Evolutionary conservation across 2,888 invertebrate genomes (phyloP), one percentile per base, ranked within the genome.

Genomic region (Automeris io): DNA sequence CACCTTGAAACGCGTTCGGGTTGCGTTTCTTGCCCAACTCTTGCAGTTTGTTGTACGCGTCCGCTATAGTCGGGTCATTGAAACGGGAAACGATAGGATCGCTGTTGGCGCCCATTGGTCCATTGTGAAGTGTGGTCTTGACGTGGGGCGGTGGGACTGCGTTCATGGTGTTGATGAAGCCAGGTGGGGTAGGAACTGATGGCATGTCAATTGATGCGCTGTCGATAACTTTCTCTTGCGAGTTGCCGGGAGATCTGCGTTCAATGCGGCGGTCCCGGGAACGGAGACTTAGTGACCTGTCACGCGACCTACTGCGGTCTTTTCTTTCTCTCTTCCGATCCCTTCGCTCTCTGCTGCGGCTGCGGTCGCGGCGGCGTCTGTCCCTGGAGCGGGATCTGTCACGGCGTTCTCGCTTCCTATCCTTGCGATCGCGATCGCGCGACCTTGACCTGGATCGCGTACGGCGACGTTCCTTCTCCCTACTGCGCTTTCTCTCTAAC

Each of bases 321-420:
- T 81, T 85, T 18, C 88, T 72, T 40, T 87, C 82, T 1, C 89
- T 71, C 37, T 87, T 80, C 36, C 88, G 72, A 48, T 75, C 73
- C n/a, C 80, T 68, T 5, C 77, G 57, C 18, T 90, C 89, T 16
- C 91, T 73, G 49, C 90, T 89, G 31, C 91, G 86, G 41, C 91
- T 88, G 24, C 91, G 88, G 37, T 90, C 83, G 51, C 70, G 88
- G 18, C 88, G 87, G 11, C 87, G 81, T 11, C 91, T 79, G 1
- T 91, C 93, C 43, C 88, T 73, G 18, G 90, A 90, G 5, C 88
- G 77, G 2, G 88, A 88, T 16, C 87, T 61, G 18, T 88, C 88
- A 4, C 89, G 71, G 1, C 88, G 79, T 34, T 86, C 85, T 25
- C 88, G 65, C 36, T 85, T 83, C 19, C 85, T 67, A 2, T 85